These are phyloP conservation scores for Poliocrania exsul DNA, from an alignment of 2,797 vertebrate species.

Conservation along the genomic window DNA sequence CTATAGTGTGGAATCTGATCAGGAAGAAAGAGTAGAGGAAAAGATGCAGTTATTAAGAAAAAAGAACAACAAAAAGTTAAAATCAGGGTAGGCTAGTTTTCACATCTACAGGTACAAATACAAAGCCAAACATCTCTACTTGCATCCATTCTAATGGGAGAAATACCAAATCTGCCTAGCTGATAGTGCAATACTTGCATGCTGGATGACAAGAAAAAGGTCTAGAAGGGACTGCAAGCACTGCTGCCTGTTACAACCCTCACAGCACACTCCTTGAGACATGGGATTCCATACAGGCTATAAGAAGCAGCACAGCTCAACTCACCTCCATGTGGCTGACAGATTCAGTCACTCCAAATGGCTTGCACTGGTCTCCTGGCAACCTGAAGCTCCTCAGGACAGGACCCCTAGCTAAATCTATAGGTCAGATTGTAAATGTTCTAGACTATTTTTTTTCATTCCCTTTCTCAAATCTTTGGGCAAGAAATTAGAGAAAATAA, in stretches of 20 bases:
- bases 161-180: neutral
- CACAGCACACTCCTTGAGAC: fast-evolving
- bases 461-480: neutral
- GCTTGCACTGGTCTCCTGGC: neutral
- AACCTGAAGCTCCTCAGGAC: neutral
- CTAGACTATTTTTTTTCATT: neutral
- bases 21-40: neutral
- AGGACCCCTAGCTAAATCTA: neutral
- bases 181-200: neutral
- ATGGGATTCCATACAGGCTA: fast-evolving
- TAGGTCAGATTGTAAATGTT: neutral
- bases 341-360: neutral
- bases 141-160: neutral
- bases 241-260: neutral
- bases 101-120: neutral
- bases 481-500: neutral
- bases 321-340: neutral
- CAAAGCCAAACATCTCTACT: neutral
- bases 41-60: neutral
- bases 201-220: fast-evolving
- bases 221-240: fast-evolving
- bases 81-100: neutral
- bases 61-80: neutral
- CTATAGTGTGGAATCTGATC: neutral
- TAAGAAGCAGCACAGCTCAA: neutral